Percentiles rank a stretch among this genome's conserved stretches.
Conservation (phyloP, 2,888 invertebrate genomes). For the Eilema depressum region DNA sequence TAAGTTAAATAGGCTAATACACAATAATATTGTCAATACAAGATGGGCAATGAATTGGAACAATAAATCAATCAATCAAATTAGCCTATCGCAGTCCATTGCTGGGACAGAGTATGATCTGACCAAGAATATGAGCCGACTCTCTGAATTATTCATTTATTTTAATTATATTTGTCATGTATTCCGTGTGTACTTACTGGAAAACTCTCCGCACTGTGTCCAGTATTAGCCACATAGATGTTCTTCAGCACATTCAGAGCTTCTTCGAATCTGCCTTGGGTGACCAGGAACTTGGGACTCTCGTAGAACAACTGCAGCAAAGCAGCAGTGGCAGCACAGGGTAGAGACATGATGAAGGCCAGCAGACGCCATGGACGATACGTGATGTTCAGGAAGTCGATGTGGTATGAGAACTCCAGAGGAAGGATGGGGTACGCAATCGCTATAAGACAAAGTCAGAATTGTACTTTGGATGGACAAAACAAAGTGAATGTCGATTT, state of each 20-base stretch:
- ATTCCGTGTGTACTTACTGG: constrained; percentile 64
- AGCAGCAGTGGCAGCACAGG: constrained; percentile 88
- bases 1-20: too few species aligned
- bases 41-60: too few species aligned
- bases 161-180: too few species aligned
- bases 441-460: constrained; percentile 68
- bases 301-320: constrained; percentile 89
- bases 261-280: constrained; percentile 85
- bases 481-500: too few species aligned
- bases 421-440: constrained; percentile 91
- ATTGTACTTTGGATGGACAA: too few species aligned
- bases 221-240: constrained; percentile 76
- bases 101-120: too few species aligned
- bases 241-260: constrained; percentile 83
- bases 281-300: constrained; percentile 92
- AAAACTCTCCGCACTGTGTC: constrained; percentile 69
- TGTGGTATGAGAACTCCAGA: constrained; percentile 75
- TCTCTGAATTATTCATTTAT: too few species aligned
- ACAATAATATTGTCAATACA: too few species aligned
- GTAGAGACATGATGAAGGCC: constrained; percentile 88
- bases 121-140: too few species aligned
- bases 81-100: too few species aligned
- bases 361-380: constrained; percentile 93
- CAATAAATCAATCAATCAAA: too few species aligned
- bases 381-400: constrained; percentile 81